Base-by-base conservation (phyloP, 2,113 vertebrate species). In the Ctenomys sociabilis region DNA sequence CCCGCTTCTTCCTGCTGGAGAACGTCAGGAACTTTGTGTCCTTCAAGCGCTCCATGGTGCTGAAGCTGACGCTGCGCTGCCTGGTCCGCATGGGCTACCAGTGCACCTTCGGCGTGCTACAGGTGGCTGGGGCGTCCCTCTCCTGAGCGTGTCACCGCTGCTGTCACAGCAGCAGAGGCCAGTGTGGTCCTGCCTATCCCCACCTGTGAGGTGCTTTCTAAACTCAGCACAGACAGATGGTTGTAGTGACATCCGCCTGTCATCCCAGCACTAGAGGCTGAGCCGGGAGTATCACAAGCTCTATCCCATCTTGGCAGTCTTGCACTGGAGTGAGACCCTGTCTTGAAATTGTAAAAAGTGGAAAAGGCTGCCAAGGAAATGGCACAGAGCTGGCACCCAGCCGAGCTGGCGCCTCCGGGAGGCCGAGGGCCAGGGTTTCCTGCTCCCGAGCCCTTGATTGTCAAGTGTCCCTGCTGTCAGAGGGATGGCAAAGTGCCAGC, bases 71-170 rank as follows among this genome's bases (percentile, higher is more conserved):
- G 0, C 95, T 99, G 37, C 99, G 99, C 93, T 99, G 99, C 97
- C 99, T 99, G 0, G 99, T 99, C 89, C 99, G 99, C 82, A 99
- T 99, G 99, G 99, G 99, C 10, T 99, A 99, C 97, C 99, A 99
- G 98, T 99, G 99, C 95, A 99, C 99, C 2, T 99, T 99, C 0
- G 99, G 99, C 1, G 99, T 99, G 40, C 98, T 99, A 43, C 99
- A 99, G 99, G 99, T 99, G 85, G 77, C 98, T 89, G 68, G 32
- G 72, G 73, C 73, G 22, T 0, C 10, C 40, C 73, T 40, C 17
- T 21, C 72, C 37, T 19, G 5, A 21, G 32, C 17, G 7, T 13
- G 35, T n/a, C 66, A 17, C 32, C 35, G 5, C 30, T 24, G 5
- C 73, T 3, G 5, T 19, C 43, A 2, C 5, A 3, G 61, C 49